phyloP scores from a whole-genome alignment of 2,797 vertebrate species.

The Phataginus tricuspis region DNA sequence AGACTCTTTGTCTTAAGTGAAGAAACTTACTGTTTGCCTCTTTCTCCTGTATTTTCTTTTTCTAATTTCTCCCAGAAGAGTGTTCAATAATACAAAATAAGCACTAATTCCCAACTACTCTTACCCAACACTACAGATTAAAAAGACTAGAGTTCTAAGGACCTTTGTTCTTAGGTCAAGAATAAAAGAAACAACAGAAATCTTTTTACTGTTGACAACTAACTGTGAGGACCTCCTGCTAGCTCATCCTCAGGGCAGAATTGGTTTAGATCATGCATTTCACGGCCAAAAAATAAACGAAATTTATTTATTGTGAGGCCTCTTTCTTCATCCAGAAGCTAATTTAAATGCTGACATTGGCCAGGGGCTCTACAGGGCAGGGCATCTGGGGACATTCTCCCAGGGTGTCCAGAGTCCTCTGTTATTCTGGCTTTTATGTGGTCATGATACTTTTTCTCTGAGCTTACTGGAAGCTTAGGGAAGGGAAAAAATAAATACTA shows the following conservation, averaged over 20 bases:
- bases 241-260: background rate
- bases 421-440: background rate
- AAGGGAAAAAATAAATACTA: background rate
- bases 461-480: background rate
- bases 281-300: background rate
- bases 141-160: slow-evolving; percentile 5
- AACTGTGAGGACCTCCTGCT: background rate
- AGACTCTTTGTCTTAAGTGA: slow-evolving; percentile 57
- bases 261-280: background rate
- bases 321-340: background rate
- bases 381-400: background rate
- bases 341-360: slow-evolving; percentile 1
- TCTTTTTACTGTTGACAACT: slow-evolving; percentile 32
- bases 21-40: slow-evolving; percentile 33
- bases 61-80: slow-evolving; percentile 19
- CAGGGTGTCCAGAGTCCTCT: background rate
- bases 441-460: background rate
- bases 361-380: background rate
- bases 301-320: background rate
- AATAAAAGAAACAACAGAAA: slow-evolving; percentile 48
- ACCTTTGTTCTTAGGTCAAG: slow-evolving; percentile 42
- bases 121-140: background rate
- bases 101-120: slow-evolving; percentile 53
- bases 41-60: slow-evolving; percentile 45
- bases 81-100: slow-evolving; percentile 55